These are phyloP conservation scores for Acanthisitta chloris DNA, from an alignment of 2,113 vertebrate species.

Conservation along the genomic window DNA sequence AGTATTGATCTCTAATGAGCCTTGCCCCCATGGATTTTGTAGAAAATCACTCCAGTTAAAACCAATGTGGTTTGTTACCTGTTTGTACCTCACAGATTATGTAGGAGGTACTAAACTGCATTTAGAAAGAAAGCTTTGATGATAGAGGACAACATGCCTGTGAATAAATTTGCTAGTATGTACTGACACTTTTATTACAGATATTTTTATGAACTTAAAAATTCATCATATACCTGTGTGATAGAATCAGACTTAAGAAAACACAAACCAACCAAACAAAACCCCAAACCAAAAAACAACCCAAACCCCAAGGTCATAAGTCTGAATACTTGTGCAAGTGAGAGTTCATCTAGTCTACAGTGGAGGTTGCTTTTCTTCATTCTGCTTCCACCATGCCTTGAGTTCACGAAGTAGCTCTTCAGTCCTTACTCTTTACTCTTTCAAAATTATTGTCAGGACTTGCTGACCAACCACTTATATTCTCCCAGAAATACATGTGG, in stretches of 20 bases:
- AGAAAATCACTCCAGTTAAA: constrained; percentile 20
- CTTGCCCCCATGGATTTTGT: constrained; percentile 11
- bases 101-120: neutral
- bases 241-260: neutral
- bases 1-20: constrained; percentile 43
- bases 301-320: neutral
- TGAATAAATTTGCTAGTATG: neutral
- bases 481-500: neutral
- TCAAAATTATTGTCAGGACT: neutral
- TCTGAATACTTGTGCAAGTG: neutral
- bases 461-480: neutral
- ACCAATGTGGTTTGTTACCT: neutral
- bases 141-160: neutral
- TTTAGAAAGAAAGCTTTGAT: neutral
- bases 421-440: neutral
- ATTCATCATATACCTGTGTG: neutral
- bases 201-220: neutral
- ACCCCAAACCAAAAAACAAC: neutral
- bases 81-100: neutral
- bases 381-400: neutral
- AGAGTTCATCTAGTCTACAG: neutral
- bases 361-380: neutral
- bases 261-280: neutral
- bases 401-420: neutral
- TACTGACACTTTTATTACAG: neutral